These are phyloP conservation scores for Coregonus clupeaformis DNA, from an alignment of 2,113 vertebrate genomes.

Conservation along the genomic window DNA sequence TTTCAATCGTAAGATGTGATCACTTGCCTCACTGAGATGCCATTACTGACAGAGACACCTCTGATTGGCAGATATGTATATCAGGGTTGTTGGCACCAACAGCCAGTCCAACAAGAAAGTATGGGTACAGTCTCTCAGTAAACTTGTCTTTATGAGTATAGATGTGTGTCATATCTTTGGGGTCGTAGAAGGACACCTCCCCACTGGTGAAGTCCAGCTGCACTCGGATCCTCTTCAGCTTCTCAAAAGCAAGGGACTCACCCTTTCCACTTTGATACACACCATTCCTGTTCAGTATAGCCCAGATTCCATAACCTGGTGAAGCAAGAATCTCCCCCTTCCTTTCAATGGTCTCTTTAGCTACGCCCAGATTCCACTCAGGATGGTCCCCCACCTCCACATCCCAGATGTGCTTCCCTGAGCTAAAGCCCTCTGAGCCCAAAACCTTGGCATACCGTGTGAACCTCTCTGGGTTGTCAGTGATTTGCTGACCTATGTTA, in stretches of 20 bases:
- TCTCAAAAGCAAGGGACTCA: background rate
- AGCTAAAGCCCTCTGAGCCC: slow-evolving; percentile 15
- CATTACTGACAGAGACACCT: background rate
- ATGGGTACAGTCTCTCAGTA: slow-evolving; percentile 42
- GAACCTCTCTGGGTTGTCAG: slow-evolving; percentile 44
- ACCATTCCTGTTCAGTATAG: too few relatives aligned
- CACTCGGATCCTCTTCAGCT: slow-evolving; percentile 43
- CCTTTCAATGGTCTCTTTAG: slow-evolving; percentile 37
- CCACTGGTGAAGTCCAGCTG: slow-evolving; percentile 34
- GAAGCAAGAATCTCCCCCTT: slow-evolving; percentile 14
- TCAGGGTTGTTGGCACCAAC: background rate
- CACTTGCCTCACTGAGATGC: too few relatives aligned
- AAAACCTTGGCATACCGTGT: background rate
- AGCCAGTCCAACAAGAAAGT: slow-evolving; percentile 8
- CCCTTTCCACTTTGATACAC: background rate
- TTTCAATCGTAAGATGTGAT: too few relatives aligned
- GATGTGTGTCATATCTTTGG: slow-evolving; percentile 1
- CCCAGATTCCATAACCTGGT: too few relatives aligned
- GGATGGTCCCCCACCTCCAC: slow-evolving; percentile 11
- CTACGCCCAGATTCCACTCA: slow-evolving; percentile 29
- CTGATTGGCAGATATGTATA: background rate
- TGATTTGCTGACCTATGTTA: slow-evolving; percentile 20
- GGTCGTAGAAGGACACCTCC: slow-evolving; percentile 33
- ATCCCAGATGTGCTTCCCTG: too few relatives aligned
- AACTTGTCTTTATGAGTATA: slow-evolving; percentile 35